These are phyloP conservation scores for Mesocricetus auratus DNA, from an alignment of 2,113 vertebrate genomes.

Conservation along the genomic window DNA sequence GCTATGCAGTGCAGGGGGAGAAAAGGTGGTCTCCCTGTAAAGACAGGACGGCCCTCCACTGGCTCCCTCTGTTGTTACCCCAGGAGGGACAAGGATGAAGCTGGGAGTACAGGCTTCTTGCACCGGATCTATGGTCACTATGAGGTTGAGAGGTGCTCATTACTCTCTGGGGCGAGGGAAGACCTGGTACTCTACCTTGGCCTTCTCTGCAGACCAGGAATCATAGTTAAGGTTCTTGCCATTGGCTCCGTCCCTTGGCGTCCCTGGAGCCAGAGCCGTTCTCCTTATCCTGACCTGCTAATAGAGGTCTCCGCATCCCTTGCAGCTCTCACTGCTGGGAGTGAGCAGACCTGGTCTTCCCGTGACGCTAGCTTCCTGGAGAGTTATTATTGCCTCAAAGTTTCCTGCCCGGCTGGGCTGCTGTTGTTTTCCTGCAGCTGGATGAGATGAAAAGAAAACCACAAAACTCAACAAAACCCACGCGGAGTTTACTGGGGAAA, in stretches of 20 bases:
- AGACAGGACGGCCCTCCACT: no score
- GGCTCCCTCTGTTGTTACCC: no score
- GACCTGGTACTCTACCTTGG: neutral
- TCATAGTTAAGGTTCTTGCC: neutral
- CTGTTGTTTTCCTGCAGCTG: no score
- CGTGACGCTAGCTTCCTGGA: neutral
- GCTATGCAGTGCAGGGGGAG: neutral
- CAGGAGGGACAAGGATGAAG: neutral
- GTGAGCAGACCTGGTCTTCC: neutral
- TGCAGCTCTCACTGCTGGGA: neutral
- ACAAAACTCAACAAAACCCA: no score
- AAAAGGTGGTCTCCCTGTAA: neutral
- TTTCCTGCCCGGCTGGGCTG: neutral
- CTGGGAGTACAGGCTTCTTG: neutral
- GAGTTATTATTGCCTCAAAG: neutral
- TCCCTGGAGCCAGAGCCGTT: neutral
- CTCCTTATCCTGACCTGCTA: neutral
- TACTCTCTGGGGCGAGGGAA: neutral
- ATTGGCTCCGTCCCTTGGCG: neutral
- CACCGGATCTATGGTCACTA: neutral
- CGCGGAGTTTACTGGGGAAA: no score
- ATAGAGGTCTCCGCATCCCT: neutral
- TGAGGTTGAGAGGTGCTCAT: neutral
- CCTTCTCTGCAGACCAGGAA: neutral
- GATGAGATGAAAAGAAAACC: no score